Evolutionary conservation across 1,140 invertebrate genomes (phyloP).

Genomic region (Danaus melanippus): DNA sequence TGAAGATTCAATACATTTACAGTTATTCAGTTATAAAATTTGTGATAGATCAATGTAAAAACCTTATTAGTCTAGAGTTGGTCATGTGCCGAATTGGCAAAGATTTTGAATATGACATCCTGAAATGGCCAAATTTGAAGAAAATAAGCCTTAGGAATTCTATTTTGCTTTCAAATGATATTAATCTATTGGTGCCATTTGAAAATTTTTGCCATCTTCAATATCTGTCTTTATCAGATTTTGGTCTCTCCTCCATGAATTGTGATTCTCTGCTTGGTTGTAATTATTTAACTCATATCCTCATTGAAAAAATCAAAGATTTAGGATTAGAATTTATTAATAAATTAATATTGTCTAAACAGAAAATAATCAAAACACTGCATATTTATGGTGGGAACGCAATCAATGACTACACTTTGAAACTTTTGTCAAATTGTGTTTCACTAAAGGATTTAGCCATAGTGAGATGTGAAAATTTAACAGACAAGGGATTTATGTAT

Average conservation of each 20-base stretch:
- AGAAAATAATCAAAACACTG: conserved; percentile 42
- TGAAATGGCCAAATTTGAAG: conserved; percentile 48
- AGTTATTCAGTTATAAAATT: conserved; percentile 44
- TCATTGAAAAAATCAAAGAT: conserved; percentile 61
- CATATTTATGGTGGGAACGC: conserved; percentile 58
- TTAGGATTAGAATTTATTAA: conserved; percentile 48
- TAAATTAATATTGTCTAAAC: conserved; percentile 43
- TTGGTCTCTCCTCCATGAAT: conserved; percentile 52
- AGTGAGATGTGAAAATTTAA: conserved; percentile 60
- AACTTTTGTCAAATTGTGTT: conserved; percentile 48
- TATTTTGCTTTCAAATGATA: conserved; percentile 31
- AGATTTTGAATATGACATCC: conserved; percentile 48
- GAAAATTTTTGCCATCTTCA: conserved; percentile 47
- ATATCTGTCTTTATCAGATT: conserved; percentile 56
- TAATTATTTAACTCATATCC: conserved; percentile 48
- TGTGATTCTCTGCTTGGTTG: conserved; percentile 51
- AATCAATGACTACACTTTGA: conserved; percentile 47
- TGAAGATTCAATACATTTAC: conserved; percentile 62
- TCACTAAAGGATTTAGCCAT: conserved; percentile 54
- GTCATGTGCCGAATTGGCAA: conserved; percentile 56
- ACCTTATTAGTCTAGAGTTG: conserved; percentile 52
- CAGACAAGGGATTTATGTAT: conserved; percentile 46
- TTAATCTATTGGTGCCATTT: conserved; percentile 44
- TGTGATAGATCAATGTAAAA: conserved; percentile 46
- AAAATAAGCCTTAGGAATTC: conserved; percentile 59